These are phyloP conservation scores for Macrochelys suwanniensis DNA, from an alignment of 2,797 vertebrate species.

Conservation along the genomic window DNA sequence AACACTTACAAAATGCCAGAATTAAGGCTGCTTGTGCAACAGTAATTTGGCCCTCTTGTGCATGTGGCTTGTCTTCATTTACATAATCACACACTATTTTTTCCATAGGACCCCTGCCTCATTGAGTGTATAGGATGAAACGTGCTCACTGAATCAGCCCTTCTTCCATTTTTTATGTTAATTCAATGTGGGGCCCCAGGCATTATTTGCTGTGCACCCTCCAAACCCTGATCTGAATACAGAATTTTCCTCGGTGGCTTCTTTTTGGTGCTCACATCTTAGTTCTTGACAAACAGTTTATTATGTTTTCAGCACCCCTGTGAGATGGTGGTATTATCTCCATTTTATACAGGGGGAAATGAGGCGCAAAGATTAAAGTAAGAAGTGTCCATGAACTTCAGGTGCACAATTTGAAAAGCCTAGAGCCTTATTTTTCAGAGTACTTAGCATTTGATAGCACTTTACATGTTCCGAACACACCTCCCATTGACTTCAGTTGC, in stretches of 20 bases:
- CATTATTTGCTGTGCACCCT: not conserved
- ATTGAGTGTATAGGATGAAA: not conserved
- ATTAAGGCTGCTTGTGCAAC: not conserved
- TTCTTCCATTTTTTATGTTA: not conserved
- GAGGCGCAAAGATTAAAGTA: not conserved
- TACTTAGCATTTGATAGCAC: not conserved
- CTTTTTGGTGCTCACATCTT: not conserved
- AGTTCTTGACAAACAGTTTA: not conserved
- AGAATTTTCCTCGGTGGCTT: not conserved
- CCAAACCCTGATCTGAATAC: not conserved
- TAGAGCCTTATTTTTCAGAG: not conserved
- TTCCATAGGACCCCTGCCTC: not conserved
- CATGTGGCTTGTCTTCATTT: not conserved
- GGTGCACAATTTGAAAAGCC: not conserved
- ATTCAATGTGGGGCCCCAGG: too few species aligned
- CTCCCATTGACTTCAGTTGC: not conserved
- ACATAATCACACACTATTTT: not conserved
- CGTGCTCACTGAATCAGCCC: not conserved
- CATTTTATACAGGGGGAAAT: not conserved
- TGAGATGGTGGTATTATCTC: not conserved
- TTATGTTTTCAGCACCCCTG: not conserved
- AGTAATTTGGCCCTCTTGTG: too few species aligned
- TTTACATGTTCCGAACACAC: not conserved
- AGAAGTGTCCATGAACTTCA: not conserved
- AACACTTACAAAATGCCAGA: not conserved